These are phyloP conservation scores for Cryptotis parvus DNA, from an alignment of 2,113 vertebrate species.

Conservation along the genomic window DNA sequence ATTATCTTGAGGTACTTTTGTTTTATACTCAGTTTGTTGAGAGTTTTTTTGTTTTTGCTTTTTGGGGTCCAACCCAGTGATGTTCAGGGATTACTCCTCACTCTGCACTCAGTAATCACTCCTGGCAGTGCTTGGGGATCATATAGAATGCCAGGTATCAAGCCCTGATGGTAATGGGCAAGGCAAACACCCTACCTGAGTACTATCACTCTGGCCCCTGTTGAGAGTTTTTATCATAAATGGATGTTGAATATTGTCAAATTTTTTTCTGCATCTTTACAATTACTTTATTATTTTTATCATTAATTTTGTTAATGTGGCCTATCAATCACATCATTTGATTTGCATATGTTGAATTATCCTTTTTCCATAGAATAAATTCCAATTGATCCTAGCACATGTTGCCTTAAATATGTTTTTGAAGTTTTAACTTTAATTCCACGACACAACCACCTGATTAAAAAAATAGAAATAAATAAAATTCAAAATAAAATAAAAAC, in stretches of 20 bases:
- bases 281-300: neutral
- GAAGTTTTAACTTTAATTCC: neutral
- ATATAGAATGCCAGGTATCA: no score
- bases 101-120: no score
- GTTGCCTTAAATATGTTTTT: neutral
- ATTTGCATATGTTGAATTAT: neutral
- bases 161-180: no score
- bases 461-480: neutral
- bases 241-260: neutral
- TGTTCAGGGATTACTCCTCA: no score
- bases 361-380: neutral
- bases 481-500: no score
- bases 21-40: no score
- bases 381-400: neutral
- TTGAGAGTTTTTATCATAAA: neutral
- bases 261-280: neutral
- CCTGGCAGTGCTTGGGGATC: no score
- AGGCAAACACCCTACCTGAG: no score
- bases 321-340: neutral
- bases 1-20: no score
- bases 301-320: neutral
- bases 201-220: no score
- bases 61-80: no score
- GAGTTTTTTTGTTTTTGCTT: no score
- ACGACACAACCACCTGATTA: neutral